These are phyloP conservation scores for Axis porcinus DNA, from an alignment of 2,113 vertebrate genomes.

Conservation along the genomic window DNA sequence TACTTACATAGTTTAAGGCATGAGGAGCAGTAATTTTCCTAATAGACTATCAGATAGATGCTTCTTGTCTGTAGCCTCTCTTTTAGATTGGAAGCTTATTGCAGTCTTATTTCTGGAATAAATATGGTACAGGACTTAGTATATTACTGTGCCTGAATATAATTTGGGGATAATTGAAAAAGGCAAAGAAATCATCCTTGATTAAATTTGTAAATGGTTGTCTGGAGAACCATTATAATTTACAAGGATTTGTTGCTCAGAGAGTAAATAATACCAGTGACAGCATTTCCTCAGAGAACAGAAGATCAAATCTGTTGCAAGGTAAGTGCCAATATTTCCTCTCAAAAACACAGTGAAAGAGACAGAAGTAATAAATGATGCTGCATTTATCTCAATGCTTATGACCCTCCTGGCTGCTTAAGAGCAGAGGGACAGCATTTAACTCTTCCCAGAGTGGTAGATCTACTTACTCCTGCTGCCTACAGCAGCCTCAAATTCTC, in stretches of 20 bases:
- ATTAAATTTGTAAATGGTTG: slow-evolving; percentile 62
- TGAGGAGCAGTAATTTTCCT: background rate
- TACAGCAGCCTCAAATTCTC: background rate
- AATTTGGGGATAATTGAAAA: slow-evolving; percentile 55
- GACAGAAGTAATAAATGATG: slow-evolving; percentile 15
- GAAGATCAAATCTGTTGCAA: slow-evolving; percentile 58
- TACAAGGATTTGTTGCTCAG: slow-evolving; percentile 51
- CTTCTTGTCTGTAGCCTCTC: background rate
- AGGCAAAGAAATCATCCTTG: slow-evolving; percentile 43
- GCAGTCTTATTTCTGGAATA: background rate
- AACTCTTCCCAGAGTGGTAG: background rate
- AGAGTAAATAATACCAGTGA: slow-evolving; percentile 62
- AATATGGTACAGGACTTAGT: background rate
- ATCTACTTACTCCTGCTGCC: background rate
- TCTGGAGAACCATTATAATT: slow-evolving; percentile 56
- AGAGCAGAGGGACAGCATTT: background rate
- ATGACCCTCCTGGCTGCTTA: background rate
- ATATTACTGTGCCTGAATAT: background rate
- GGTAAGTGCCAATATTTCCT: slow-evolving; percentile 52
- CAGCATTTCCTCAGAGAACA: slow-evolving; percentile 59
- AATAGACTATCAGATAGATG: background rate
- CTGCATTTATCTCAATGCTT: background rate
- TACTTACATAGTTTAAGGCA: background rate
- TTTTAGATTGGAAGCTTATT: slow-evolving; percentile 38
- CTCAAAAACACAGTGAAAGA: slow-evolving; percentile 19